A percentile compares a stretch with the other conserved stretches of the same genome.
Conservation (phyloP, 2,797 vertebrate genomes). For the Myotis myotis region DNA sequence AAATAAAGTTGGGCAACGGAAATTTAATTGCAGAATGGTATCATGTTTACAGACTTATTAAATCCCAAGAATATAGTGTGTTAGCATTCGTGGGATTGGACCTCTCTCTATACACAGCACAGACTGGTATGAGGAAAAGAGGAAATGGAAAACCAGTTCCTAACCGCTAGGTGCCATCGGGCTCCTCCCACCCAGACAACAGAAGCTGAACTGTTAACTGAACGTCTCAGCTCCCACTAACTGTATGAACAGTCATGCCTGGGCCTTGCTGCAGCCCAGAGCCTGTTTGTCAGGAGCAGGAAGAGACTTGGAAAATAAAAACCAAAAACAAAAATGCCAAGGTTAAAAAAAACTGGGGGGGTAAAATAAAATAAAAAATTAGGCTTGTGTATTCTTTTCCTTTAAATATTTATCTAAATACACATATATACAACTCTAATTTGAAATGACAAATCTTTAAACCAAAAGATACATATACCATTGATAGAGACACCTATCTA, state of each 20-base stretch:
- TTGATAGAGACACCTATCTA: slow-evolving; percentile 83
- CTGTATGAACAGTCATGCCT: slow-evolving; percentile 85
- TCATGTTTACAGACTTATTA: neutral
- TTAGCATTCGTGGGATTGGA: neutral
- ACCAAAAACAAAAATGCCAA: slow-evolving; percentile 79
- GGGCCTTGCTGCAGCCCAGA: slow-evolving; percentile 89
- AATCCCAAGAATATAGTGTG: neutral
- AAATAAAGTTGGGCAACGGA: neutral
- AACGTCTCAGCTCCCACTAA: slow-evolving; percentile 86
- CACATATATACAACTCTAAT: slow-evolving; percentile 54
- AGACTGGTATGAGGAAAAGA: neutral
- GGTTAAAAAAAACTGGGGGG: slow-evolving; percentile 80
- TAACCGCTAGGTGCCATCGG: slow-evolving; percentile 68
- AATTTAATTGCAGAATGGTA: neutral
- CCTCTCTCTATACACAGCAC: neutral
- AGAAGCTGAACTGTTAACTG: slow-evolving; percentile 80
- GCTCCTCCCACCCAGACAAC: slow-evolving; percentile 76
- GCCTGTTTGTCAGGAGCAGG: slow-evolving; percentile 87
- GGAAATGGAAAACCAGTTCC: slow-evolving; percentile 12
- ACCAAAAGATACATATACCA: slow-evolving; percentile 75
- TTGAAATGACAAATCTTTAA: slow-evolving; percentile 68
- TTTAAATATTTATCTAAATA: slow-evolving; percentile 73
- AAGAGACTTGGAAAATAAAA: slow-evolving; percentile 87
- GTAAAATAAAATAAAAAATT: slow-evolving; percentile 67
- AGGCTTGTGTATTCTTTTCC: slow-evolving; percentile 72